Evolutionary conservation across 2,797 vertebrate genomes (phyloP).

Genomic region (Eupleurogrammus muticus): DNA sequence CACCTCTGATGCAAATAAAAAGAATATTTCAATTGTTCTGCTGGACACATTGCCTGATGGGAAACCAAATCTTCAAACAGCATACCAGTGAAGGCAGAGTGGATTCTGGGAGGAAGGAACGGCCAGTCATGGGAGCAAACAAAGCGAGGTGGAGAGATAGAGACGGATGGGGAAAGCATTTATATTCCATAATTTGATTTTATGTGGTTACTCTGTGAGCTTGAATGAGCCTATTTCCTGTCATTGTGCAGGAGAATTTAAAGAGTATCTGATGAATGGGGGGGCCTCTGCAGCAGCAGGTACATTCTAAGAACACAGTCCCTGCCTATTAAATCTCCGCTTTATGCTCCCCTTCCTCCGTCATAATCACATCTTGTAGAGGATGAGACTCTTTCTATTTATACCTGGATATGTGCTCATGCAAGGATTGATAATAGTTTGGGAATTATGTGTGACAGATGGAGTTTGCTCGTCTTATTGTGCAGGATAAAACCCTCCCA

Average conservation of each 20-base stretch:
- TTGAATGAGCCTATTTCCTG: constrained; percentile 61
- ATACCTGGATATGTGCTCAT: constrained; percentile 45
- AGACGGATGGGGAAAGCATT: constrained; percentile 37
- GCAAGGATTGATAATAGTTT: constrained; percentile 36
- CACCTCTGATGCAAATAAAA: constrained; percentile 26
- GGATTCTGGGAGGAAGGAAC: constrained; percentile 9
- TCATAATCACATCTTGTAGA: constrained; percentile 32
- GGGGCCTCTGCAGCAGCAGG: constrained; percentile 52
- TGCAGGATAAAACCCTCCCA: constrained; percentile 38
- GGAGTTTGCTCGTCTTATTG: constrained; percentile 28
- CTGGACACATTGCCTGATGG: constrained; percentile 45
- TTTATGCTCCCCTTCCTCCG: constrained; percentile 45
- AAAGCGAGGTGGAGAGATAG: constrained; percentile 24
- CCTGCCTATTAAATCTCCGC: constrained; percentile 33
- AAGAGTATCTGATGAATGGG: constrained; percentile 60
- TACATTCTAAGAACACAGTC: constrained; percentile 48
- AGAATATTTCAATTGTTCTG: constrained; percentile 45
- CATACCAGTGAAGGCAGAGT: constrained; percentile 2
- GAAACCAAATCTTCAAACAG: constrained; percentile 49
- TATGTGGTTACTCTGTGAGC: constrained; percentile 44
- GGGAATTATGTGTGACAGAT: constrained; percentile 58
- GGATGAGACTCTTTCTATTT: constrained; percentile 43
- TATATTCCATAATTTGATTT: constrained; percentile 69
- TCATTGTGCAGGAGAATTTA: constrained; percentile 61
- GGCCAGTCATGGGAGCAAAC: constrained; percentile 17